Conservation (phyloP, 2,113 vertebrate species). For the Callorhinus ursinus region DNA sequence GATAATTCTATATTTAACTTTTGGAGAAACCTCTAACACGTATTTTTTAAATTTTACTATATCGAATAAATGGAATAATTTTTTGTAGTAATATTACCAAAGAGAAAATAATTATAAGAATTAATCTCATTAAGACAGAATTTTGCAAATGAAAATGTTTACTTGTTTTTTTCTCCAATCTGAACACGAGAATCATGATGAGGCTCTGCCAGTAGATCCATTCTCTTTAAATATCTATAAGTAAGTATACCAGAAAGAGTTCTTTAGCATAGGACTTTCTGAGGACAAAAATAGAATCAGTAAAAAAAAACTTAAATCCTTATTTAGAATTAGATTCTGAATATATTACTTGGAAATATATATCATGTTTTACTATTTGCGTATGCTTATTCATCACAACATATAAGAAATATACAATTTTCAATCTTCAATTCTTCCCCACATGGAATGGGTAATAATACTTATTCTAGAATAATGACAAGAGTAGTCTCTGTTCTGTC, state of each 20-base stretch:
- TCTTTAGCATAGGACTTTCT: neutral
- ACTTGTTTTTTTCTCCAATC: neutral
- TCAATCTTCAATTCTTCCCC: neutral
- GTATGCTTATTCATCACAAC: neutral
- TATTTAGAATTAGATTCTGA: neutral
- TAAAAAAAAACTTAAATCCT: slow-evolving; percentile 23
- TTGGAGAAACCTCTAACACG: neutral
- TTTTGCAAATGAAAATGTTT: neutral
- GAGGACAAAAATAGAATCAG: neutral
- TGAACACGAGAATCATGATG: neutral
- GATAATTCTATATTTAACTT: neutral
- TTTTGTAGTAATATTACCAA: neutral
- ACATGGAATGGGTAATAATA: neutral
- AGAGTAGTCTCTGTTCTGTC: neutral
- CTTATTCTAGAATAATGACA: neutral
- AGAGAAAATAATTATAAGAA: neutral
- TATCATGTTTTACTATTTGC: neutral
- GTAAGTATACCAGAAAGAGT: neutral
- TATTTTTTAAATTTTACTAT: neutral
- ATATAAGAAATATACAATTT: neutral
- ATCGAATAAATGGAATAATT: neutral
- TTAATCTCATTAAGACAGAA: neutral
- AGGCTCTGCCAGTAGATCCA: neutral
- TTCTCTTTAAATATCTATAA: neutral
- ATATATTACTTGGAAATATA: neutral